Percentiles rank a stretch among this genome's conserved stretches.
These are phyloP conservation scores for Coelopa pilipes DNA, from an alignment of 2,888 invertebrate species.

Conservation along the genomic window DNA sequence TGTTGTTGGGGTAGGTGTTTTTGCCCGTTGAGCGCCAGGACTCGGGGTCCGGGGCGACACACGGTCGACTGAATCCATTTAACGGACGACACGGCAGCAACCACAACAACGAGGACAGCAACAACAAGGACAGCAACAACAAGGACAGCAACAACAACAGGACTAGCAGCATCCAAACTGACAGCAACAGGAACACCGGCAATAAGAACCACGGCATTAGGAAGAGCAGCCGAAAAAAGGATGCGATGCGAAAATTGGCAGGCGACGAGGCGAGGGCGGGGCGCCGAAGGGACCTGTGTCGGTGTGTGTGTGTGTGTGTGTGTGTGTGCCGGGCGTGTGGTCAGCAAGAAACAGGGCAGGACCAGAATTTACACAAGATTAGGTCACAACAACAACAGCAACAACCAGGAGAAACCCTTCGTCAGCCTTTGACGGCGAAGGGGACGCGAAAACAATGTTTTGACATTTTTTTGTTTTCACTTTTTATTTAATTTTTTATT, in stretches of 20 bases:
- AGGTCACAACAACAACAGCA: not conserved
- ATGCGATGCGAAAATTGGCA: not conserved
- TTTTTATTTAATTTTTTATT: no score
- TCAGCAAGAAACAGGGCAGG: not conserved
- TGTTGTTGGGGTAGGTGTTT: not conserved
- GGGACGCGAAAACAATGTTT: no score
- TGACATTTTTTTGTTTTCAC: no score
- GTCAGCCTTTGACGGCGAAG: no score
- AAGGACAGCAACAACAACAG: not conserved
- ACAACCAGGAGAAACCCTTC: not conserved
- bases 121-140: not conserved
- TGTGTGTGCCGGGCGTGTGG: not conserved
- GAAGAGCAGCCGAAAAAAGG: not conserved
- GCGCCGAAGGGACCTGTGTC: no score
- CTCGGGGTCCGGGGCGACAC: no score
- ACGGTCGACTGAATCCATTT: no score
- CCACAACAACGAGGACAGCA: not conserved
- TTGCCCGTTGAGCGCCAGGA: no score
- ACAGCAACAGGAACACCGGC: not conserved
- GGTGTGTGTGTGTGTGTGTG: no score
- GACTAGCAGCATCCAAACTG: not conserved
- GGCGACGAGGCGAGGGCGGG: no score
- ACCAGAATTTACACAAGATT: not conserved
- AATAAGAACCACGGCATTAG: constrained; percentile 5
- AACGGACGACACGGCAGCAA: not conserved